phyloP scores from a whole-genome alignment of 2,888 invertebrate genomes.

The Pomacea canaliculata region DNA sequence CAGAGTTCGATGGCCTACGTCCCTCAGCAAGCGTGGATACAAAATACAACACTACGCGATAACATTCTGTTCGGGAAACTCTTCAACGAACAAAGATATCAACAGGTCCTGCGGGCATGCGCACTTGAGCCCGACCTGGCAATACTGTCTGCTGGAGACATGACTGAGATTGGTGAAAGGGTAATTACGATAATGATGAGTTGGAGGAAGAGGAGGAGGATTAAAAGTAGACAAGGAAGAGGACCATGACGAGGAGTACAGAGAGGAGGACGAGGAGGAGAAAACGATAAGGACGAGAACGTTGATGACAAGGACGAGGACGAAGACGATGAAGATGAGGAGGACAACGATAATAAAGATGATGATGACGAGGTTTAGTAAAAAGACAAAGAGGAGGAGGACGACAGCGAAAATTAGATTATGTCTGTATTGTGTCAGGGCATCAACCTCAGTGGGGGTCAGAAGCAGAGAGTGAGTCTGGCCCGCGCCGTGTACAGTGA shows the following conservation, averaged over 20 bases:
- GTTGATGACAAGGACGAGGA: too few species aligned
- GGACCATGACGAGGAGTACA: too few species aligned
- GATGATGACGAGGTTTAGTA: too few species aligned
- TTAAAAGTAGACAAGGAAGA: too few species aligned
- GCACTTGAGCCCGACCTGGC: slow-evolving; percentile 91
- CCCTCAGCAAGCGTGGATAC: slow-evolving; percentile 88
- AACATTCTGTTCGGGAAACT: slow-evolving; percentile 91
- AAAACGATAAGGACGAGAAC: too few species aligned
- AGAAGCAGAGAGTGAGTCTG: slow-evolving; percentile 19
- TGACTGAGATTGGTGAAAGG: slow-evolving; percentile 98
- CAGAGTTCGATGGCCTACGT: slow-evolving; percentile 73
- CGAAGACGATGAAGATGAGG: too few species aligned
- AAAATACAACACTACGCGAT: slow-evolving; percentile 89
- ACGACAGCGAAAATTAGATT: too few species aligned
- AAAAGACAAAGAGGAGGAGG: too few species aligned
- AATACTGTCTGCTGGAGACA: slow-evolving; percentile 89
- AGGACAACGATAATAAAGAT: too few species aligned
- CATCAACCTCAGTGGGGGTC: slow-evolving; percentile 20
- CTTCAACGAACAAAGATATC: slow-evolving; percentile 80
- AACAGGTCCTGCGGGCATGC: slow-evolving; percentile 87
- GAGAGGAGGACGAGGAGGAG: too few species aligned
- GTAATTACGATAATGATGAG: slow-evolving; percentile 30
- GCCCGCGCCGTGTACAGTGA: slow-evolving; percentile 21
- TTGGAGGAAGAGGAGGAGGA: too few species aligned
- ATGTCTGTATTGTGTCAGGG: background rate